Evolutionary conservation across 2,113 vertebrate species (phyloP), one percentile per base, ranked within the genome.

Genomic region (Oncorhynchus kisutch): DNA sequence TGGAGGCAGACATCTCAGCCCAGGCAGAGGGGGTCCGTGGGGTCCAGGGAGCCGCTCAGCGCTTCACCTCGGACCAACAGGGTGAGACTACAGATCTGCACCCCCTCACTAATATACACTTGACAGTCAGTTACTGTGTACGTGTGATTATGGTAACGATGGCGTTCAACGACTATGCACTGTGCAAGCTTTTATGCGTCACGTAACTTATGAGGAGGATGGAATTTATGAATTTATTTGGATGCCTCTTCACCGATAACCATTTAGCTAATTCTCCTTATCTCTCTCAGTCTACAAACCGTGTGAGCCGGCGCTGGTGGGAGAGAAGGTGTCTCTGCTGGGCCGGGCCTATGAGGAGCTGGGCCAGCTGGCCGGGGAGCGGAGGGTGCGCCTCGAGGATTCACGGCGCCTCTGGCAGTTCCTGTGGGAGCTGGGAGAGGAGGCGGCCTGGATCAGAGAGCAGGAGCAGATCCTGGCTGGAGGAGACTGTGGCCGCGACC

Each of bases 401-500:
- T 97, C 96, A 0, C 93, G 94, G 0, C 92, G 95, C 5, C 91
- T 97, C 25, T 97, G 96, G 96, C 93, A 96, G 71, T 96, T 98
- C 89, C 87, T 97, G 79, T 97, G 96, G 96, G 96, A 98, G 83
- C 82, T 95, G 39, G 96, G 95, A 0, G 96, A 98, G 87, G 92
- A 96, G 14, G 94, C 95, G 67, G 94, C 96, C 24, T 98, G 96
- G 96, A 95, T 97, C 73, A 90, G 96, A 67, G 96, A 98, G 80
- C 96, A 97, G 87, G 95, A 95, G 84, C 95, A 96, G 87, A 94
- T 98, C 71, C 86, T 97, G 77, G 89, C 95, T 0, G 94, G 93
- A 0, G 95, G 94, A 0, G 96, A 98, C 62, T 93, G 93, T 0
- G 96, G 96, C 12, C 92, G 95, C 2, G 96, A 97, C 85, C 93